phyloP scores from a whole-genome alignment of 2,888 invertebrate species.

The Sinohyriopsis cumingii region DNA sequence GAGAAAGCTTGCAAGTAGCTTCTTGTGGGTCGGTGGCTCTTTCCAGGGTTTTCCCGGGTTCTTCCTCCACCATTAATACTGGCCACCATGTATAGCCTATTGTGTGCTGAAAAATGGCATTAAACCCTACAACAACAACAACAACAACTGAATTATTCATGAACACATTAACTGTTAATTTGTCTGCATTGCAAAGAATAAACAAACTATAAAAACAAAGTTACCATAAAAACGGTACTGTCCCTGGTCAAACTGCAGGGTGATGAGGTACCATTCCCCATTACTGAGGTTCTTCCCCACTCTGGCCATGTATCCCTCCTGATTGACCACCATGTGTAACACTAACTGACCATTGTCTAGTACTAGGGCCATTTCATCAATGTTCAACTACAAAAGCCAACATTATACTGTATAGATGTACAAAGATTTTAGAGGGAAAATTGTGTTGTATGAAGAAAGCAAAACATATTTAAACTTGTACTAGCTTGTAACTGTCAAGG shows the following conservation, averaged over 20 bases:
- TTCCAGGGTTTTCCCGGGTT: too few relatives aligned
- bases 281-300: constrained; percentile 45
- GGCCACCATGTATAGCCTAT: too few relatives aligned
- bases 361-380: constrained; percentile 49
- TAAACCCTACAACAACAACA: too few relatives aligned
- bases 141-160: background rate
- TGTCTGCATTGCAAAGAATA: background rate
- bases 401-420: background rate
- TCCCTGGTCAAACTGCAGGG: constrained; percentile 38
- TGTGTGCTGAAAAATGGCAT: too few relatives aligned
- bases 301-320: constrained; percentile 37
- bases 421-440: background rate
- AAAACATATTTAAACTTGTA: too few relatives aligned
- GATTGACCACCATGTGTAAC: constrained; percentile 53
- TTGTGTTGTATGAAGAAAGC: background rate
- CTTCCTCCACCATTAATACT: too few relatives aligned
- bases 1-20: too few relatives aligned
- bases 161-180: background rate
- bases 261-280: constrained; percentile 59
- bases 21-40: too few relatives aligned
- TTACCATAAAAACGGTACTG: constrained; percentile 49
- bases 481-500: too few relatives aligned
- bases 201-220: background rate
- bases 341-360: constrained; percentile 51
- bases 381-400: constrained; percentile 46